Evolutionary conservation across 2,888 invertebrate species (phyloP), one percentile per base, ranked within the genome.

Genomic region (Cheilosia scutellata): DNA sequence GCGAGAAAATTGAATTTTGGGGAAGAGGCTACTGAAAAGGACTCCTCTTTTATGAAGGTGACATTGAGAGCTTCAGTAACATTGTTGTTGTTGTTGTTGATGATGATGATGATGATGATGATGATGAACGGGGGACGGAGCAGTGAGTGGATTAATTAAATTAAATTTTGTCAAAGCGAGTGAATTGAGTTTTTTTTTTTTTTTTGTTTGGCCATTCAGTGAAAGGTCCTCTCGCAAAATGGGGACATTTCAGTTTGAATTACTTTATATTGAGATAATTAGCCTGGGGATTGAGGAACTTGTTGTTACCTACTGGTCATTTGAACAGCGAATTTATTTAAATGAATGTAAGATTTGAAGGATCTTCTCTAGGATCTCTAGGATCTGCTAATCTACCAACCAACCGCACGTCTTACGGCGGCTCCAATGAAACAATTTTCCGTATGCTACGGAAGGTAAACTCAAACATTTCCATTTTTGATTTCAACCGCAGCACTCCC

Each of bases 101-200:
- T 16, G n/a, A 6, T 7, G 25, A 7, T 9, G n/a, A 42, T 5
- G 25, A 42, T n/a, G 40, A n/a, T 25, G 6, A n/a, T n/a, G n/a
- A n/a, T n/a, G n/a, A n/a, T n/a, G n/a, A 42, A 42, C n/a, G 16
- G 40, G 53, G 16, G 42, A 40, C 42, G 16, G 25, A 47, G 11
- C 47, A 44, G 44, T 29, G 40, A 55, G 55, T 25, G 57, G 57
- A 33, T 70, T 57, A 47, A 57, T 70, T 57, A n/a, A 57, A 70
- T 47, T 62, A 70, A 70, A 70, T 57, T 62, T 57, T 47, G 47
- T 70, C 57, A 57, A n/a, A 31, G 57, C 33, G 9, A 57, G 20
- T n/a, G 40, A 70, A 70, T 57, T 20, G 31, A 16, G 27, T 42
- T 68, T 68, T 42, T 0, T 68, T 31, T 25, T 31, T 68, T 31